A percentile compares a stretch with the other conserved stretches of the same genome.
phyloP scores from a whole-genome alignment of 2,113 vertebrate species.

The Triplophysa rosa region DNA sequence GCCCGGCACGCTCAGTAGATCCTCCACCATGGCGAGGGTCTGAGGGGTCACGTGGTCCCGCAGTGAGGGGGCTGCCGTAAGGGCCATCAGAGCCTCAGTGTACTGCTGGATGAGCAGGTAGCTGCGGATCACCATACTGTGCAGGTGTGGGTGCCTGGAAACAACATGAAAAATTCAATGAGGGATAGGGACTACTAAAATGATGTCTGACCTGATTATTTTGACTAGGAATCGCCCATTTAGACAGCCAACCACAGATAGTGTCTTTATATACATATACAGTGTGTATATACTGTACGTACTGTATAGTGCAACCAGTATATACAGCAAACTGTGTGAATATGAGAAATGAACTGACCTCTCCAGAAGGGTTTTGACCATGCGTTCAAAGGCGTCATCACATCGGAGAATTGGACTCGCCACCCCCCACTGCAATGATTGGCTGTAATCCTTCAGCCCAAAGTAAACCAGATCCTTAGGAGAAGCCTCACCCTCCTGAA shows the following conservation, averaged over 20 bases:
- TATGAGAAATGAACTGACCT: conserved; percentile 74
- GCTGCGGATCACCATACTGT: conserved; percentile 98
- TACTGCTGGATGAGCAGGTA: conserved; percentile 99
- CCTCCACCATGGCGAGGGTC: conserved; percentile 93
- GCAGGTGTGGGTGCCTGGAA: conserved; percentile 88
- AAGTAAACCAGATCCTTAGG: conserved; percentile 87
- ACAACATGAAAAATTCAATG: not conserved
- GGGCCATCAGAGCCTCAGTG: conserved; percentile 94
- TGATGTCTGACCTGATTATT: too few species aligned
- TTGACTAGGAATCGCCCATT: too few species aligned
- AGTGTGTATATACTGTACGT: not conserved
- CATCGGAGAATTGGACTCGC: conserved; percentile 93
- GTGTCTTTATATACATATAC: too few species aligned
- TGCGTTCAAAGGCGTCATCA: conserved; percentile 97
- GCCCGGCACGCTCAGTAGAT: conserved; percentile 86
- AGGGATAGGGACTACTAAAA: not conserved
- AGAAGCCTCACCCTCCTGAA: conserved; percentile 77
- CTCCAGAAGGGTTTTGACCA: conserved; percentile 91
- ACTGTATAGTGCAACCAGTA: not conserved
- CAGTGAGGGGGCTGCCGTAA: conserved; percentile 86
- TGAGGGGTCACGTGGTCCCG: conserved; percentile 94
- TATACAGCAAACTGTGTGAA: not conserved
- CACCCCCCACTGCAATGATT: conserved; percentile 93
- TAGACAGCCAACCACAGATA: too few species aligned
- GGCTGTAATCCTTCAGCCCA: conserved; percentile 91